Conservation (phyloP, 1,140 invertebrate genomes). For the Apis cerana region DNA sequence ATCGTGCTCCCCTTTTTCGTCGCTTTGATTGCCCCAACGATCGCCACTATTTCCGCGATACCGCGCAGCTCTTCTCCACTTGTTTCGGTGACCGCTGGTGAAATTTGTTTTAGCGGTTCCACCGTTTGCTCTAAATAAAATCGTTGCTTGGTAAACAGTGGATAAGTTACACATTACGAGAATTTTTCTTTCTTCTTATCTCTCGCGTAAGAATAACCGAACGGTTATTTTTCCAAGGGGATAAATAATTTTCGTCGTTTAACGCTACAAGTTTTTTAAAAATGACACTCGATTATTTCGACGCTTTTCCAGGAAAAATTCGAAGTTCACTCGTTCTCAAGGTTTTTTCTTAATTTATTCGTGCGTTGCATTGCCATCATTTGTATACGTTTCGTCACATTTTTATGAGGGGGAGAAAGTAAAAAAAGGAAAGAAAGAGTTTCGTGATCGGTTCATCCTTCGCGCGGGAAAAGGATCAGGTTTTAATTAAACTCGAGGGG, state of each 20-base stretch:
- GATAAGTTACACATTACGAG: no score
- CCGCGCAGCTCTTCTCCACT: not conserved
- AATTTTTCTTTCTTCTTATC: not conserved
- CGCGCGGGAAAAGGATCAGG: constrained; percentile 45
- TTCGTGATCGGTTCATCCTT: constrained; percentile 15
- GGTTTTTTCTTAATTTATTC: no score
- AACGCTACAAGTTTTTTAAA: no score
- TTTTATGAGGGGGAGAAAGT: not conserved
- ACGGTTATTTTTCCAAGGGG: no score
- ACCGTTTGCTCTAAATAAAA: not conserved
- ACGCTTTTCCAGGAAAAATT: no score
- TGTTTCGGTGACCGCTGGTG: not conserved
- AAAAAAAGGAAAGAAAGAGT: not conserved
- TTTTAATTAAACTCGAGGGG: constrained; percentile 57
- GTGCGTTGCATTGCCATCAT: no score
- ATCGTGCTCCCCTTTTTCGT: not conserved
- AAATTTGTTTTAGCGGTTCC: not conserved
- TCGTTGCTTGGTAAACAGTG: not conserved
- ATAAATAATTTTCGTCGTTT: no score
- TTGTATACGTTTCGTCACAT: not conserved
- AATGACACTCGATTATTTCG: no score
- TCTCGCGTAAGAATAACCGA: not conserved
- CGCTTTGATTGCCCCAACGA: not conserved
- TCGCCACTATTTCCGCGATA: not conserved
- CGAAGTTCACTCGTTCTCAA: no score